A percentile compares a stretch with the other conserved stretches of the same genome.
phyloP scores from a whole-genome alignment of 2,797 vertebrate species.

The Hippopotamyrus pictus region DNA sequence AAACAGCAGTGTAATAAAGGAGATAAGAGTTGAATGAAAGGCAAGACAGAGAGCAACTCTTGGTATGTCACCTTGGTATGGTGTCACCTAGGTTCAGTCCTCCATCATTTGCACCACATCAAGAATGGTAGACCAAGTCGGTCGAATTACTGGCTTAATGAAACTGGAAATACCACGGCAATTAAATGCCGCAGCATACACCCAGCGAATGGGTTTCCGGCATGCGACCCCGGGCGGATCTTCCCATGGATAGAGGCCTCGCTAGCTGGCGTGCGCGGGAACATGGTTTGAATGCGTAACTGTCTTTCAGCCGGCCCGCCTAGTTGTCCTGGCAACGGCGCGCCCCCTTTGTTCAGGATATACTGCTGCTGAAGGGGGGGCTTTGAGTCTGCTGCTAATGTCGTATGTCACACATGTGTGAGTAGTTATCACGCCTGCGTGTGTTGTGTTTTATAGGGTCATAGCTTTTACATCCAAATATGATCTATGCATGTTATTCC shows the following conservation, averaged over 20 bases:
- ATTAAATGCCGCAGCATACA: neutral
- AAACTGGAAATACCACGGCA: neutral
- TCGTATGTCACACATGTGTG: neutral
- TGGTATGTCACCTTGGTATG: neutral
- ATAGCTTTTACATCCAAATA: neutral
- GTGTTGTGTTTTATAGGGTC: neutral
- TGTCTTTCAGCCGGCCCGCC: neutral
- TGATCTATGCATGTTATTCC: neutral
- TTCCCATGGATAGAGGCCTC: neutral
- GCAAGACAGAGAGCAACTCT: neutral
- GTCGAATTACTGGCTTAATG: neutral
- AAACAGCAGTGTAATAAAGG: neutral
- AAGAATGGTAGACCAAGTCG: neutral
- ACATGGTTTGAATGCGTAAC: neutral
- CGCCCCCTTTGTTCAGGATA: neutral
- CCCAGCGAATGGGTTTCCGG: neutral
- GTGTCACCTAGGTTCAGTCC: neutral
- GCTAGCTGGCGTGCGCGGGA: neutral
- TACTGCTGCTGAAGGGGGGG: neutral
- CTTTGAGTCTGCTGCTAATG: neutral
- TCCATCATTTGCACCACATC: neutral
- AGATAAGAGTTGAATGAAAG: neutral
- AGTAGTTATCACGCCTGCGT: neutral
- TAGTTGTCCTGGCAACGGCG: neutral
- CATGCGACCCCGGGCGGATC: neutral